These are phyloP conservation scores for Microtus richardsoni DNA, from an alignment of 2,113 vertebrate species.

Conservation along the genomic window DNA sequence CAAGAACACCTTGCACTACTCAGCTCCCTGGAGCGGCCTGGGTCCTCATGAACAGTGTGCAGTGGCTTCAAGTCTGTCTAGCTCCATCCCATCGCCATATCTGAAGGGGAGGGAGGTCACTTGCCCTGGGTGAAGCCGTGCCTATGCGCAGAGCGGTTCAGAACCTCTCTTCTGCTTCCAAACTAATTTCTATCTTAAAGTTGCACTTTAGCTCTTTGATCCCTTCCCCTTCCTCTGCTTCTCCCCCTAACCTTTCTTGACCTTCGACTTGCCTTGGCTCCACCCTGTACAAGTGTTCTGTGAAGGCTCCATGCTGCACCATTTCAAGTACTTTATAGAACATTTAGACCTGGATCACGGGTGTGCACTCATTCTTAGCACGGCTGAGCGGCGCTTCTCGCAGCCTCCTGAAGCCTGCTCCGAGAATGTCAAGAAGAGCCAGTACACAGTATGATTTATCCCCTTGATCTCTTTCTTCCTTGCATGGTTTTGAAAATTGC, in stretches of 20 bases:
- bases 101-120: constrained; percentile 81
- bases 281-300: constrained; percentile 49
- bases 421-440: constrained; percentile 78
- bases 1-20: constrained; percentile 86
- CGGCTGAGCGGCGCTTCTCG: constrained; percentile 79
- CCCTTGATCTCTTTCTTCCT: constrained; percentile 73
- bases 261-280: constrained; percentile 57
- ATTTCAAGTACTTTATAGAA: constrained; percentile 81
- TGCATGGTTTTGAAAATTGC: constrained; percentile 80
- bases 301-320: constrained; percentile 74
- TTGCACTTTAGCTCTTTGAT: constrained; percentile 88
- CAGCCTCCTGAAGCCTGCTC: constrained; percentile 57
- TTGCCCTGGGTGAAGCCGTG: constrained; percentile 84
- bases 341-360: constrained; percentile 81
- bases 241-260: constrained; percentile 68
- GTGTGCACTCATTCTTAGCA: constrained; percentile 81
- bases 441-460: constrained; percentile 73
- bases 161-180: constrained; percentile 84
- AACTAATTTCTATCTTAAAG: constrained; percentile 90
- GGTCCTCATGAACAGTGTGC: constrained; percentile 80
- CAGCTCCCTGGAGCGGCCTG: constrained; percentile 81
- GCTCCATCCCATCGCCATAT: constrained; percentile 68
- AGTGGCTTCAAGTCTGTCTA: constrained; percentile 81
- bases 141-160: constrained; percentile 84
- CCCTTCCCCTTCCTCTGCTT: constrained; percentile 57